A percentile compares a stretch with the other conserved stretches of the same genome.
Conservation (phyloP, 2,113 vertebrate genomes). For the Falcunculus frontatus region DNA sequence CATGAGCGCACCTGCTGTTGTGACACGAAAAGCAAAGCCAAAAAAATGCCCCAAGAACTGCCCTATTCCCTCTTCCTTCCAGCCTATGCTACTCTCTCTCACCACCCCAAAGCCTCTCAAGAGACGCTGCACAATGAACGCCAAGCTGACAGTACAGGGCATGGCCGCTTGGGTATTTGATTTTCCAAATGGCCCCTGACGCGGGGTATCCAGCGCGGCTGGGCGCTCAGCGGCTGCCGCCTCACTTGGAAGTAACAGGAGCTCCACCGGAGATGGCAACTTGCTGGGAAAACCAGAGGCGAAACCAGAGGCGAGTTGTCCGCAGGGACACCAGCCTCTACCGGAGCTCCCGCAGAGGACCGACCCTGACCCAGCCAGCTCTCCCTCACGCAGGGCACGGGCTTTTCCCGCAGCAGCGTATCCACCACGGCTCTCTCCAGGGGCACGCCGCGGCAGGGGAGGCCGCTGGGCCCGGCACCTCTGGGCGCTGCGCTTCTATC, state of each 20-base stretch:
- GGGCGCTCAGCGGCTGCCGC: not conserved
- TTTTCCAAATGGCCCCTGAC: not conserved
- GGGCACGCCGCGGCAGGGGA: not conserved
- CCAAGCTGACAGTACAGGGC: accelerated
- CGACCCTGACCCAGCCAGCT: not conserved
- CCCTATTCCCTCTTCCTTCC: not conserved
- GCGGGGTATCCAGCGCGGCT: accelerated
- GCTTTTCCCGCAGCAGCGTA: accelerated
- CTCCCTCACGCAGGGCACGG: not conserved
- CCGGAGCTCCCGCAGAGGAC: not conserved
- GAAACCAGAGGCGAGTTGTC: accelerated
- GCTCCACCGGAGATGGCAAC: not conserved
- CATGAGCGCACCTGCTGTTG: accelerated
- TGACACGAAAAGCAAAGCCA: not conserved
- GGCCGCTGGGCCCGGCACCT: not conserved
- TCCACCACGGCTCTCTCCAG: not conserved
- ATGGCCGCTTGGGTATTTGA: accelerated
- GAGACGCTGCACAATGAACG: accelerated
- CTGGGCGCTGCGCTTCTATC: not conserved
- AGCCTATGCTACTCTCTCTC: accelerated
- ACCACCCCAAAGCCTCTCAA: not conserved
- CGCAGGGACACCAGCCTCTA: not conserved
- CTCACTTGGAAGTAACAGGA: not conserved
- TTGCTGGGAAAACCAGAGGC: accelerated
- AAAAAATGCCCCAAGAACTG: accelerated